Base-by-base conservation (phyloP, 2,113 vertebrate species). In the Channa argus region DNA sequence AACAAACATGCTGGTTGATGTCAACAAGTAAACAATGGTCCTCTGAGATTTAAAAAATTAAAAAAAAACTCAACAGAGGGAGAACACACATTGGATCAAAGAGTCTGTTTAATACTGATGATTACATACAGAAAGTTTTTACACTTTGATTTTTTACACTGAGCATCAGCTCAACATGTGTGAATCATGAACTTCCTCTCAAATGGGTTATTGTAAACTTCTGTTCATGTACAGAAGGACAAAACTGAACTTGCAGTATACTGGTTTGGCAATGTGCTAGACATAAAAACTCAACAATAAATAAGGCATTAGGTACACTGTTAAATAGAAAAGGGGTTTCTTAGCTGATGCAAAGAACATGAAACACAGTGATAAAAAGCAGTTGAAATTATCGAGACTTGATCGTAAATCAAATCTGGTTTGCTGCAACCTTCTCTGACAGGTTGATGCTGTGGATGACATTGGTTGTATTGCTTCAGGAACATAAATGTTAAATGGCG, bases 271-370 rank as follows among this genome's bases (percentile, higher is more conserved):
- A 82, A 83, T 74, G 59, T 13, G 68, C 73, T 77, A 24, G 66
- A 80, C 50, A 62, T 45, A 68, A 60, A 82, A 82, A 61, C 33
- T 46, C 9, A 84, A 79, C 45, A 90, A 88, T 87, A 90, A 92
- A 90, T 92, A 92, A 93, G 89, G 91, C 91, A 91, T 91, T 68
- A 70, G 85, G 88, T 87, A 62, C 85, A 82, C n/a, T 44, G 50
- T 73, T 77, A 74, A 86, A 68, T 74, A 77, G 62, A 67, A 84
- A 71, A 63, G 33, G 49, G 36, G 61, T 64, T 49, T 54, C n/a
- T 69, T 14, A 71, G 5, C n/a, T 70, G 52, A 80, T 76, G 62
- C 65, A 53, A 50, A 83, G 4, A 9, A 71, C 41, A 79, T 73
- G 14, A 38, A 71, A 79, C 68, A 85, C 72, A 80, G 75, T 64